Evolutionary conservation across 2,113 vertebrate genomes (phyloP), one percentile per base, ranked within the genome.

Genomic region (Pedetes capensis): DNA sequence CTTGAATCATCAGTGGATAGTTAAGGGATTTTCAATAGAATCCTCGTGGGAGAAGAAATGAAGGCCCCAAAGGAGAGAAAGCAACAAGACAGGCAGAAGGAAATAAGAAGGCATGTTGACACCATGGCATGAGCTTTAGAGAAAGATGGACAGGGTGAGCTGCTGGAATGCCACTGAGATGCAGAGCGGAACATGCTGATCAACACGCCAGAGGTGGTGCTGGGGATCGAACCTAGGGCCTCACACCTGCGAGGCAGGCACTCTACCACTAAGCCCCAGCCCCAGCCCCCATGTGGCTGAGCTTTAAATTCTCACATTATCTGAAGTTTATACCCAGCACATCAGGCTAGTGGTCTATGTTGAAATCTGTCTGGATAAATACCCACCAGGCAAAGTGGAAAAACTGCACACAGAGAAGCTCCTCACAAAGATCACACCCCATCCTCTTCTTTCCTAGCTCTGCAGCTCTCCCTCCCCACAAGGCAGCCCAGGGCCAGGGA

Each of bases 21-120:
- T 76, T 87, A 75, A 80, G 88, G 76, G 72, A 95, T 66, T 84
- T 69, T 63, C 76, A 91, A 23, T 22, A 63, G 34, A 18, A 63
- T 51, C 22, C 81, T 29, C 39, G 34, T 8, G 20, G 63, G 91
- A 80, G 74, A 76, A 68, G 66, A 92, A 87, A 87, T n/a, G 47
- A 92, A 55, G 39, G n/a, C 53, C 87, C 79, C 68, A 27, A 17
- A 84, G 64, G 53, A 81, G 53, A 95, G 29, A 63, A 2, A 69
- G 34, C 49, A 74, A 53, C 39, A 22, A 44, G 53, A 71, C 79
- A 80, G 59, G 49, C 0, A n/a, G 37, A 51, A 82, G 29, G n/a
- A 68, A 72, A 74, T 1, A 47, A 32, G 57, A 39, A 32, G 1
- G 0, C 1, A 0, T 11, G n/a, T 13, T 23, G 59, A 32, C 66